phyloP scores from a whole-genome alignment of 2,113 vertebrate species.

The Seriola rivoliana region DNA sequence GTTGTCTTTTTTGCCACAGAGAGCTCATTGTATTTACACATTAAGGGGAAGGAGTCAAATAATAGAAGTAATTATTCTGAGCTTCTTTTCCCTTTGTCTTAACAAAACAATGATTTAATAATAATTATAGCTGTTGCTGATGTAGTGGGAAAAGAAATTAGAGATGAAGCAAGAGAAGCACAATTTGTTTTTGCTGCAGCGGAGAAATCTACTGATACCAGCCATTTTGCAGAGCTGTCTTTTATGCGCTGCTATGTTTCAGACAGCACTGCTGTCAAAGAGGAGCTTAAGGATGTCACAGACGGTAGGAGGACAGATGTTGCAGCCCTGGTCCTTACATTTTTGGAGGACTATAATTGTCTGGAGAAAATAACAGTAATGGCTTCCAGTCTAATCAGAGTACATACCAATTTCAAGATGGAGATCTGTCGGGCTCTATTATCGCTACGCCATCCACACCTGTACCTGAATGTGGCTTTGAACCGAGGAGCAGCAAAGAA shows the following conservation, averaged over 20 bases:
- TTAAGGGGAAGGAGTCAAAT: not conserved
- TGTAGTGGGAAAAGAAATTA: not conserved
- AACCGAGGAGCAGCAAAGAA: constrained; percentile 35
- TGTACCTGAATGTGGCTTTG: constrained; percentile 37
- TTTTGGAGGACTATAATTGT: constrained; percentile 34
- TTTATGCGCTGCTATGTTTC: not conserved
- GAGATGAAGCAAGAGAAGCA: not conserved
- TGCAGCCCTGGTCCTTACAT: constrained; percentile 14
- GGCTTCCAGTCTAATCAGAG: constrained; percentile 36
- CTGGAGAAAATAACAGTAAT: constrained; percentile 17
- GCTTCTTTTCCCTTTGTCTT: not conserved
- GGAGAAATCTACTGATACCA: not conserved
- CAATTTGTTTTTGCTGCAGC: not conserved
- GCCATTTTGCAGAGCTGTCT: constrained; percentile 3
- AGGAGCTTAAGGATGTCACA: not conserved
- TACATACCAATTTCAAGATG: constrained; percentile 41
- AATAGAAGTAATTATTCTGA: not conserved
- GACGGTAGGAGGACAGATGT: not conserved
- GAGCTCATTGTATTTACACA: not conserved
- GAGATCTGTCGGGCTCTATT: constrained; percentile 27
- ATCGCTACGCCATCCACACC: constrained; percentile 20
- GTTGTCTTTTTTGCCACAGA: constrained; percentile 4
- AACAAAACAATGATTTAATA: constrained; percentile 15
- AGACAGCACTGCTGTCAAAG: not conserved
- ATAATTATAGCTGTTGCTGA: constrained; percentile 21